Evolutionary conservation across 2,797 vertebrate genomes (phyloP).

Genomic region (Leuciscus waleckii): DNA sequence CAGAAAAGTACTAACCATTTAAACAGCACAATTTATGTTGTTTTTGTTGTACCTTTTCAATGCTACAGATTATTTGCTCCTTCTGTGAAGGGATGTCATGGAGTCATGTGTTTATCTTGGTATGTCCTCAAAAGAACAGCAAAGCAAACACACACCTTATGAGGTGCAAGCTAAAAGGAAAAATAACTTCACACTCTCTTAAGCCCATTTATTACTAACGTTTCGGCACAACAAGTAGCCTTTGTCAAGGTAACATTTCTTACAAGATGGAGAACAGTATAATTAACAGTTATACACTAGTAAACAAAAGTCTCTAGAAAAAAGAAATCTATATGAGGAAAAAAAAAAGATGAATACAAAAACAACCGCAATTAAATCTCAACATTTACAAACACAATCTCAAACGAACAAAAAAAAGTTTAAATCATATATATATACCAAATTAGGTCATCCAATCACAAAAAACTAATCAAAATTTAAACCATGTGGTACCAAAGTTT

Average conservation of each 20-base stretch:
- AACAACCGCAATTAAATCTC: too few relatives aligned
- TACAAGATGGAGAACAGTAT: neutral
- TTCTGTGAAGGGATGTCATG: neutral
- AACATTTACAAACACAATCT: neutral
- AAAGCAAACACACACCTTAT: too few relatives aligned
- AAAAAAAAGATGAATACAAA: too few relatives aligned
- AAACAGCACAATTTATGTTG: neutral
- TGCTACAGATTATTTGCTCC: neutral
- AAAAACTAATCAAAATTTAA: neutral
- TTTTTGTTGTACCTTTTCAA: neutral
- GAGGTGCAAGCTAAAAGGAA: too few relatives aligned
- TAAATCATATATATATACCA: neutral
- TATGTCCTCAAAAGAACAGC: neutral
- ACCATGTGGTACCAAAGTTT: neutral
- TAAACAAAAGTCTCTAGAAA: neutral
- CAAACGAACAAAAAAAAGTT: neutral
- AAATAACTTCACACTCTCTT: too few relatives aligned
- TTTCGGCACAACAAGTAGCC: too few relatives aligned
- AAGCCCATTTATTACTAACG: too few relatives aligned
- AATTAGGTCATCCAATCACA: neutral
- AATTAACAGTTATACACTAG: neutral
- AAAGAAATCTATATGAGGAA: neutral
- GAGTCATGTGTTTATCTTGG: neutral
- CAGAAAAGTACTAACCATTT: neutral
- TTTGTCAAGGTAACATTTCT: too few relatives aligned